These are phyloP conservation scores for Montipora cactus DNA, from an alignment of 64 coral and sea anemone genomes.

Conservation along the genomic window DNA sequence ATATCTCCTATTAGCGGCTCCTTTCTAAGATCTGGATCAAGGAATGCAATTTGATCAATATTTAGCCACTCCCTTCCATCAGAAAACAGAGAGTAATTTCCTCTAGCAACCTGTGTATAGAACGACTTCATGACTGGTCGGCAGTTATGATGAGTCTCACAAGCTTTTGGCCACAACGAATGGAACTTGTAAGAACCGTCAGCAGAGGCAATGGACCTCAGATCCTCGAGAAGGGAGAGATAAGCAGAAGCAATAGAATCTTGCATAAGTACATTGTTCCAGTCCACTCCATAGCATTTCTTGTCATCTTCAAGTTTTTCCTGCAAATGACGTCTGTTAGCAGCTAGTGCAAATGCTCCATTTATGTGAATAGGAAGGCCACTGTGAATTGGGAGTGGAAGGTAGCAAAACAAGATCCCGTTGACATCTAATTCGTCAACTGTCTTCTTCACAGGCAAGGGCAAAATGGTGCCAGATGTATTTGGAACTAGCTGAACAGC, in stretches of 20 bases:
- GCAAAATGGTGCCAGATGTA: background rate
- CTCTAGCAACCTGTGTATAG: background rate
- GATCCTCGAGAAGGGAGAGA: conserved; percentile 57
- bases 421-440: background rate
- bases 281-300: conserved; percentile 58
- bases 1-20: background rate
- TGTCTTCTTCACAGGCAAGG: no score
- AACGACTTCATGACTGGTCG: background rate
- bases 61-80: background rate
- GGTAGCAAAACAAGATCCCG: conserved; percentile 72
- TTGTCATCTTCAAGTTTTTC: conserved; percentile 83
- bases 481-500: conserved; percentile 31
- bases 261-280: conserved; percentile 81
- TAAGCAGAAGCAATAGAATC: conserved; percentile 71
- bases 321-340: conserved; percentile 70
- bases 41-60: background rate
- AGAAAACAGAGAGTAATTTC: background rate
- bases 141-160: background rate
- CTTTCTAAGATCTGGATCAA: background rate
- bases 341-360: conserved; percentile 76
- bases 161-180: background rate
- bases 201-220: background rate
- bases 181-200: background rate
- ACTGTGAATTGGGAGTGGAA: conserved; percentile 75
- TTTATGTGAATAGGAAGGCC: conserved; percentile 90